Evolutionary conservation across 2,113 vertebrate species (phyloP).

Genomic region (Solenodon paradoxus): DNA sequence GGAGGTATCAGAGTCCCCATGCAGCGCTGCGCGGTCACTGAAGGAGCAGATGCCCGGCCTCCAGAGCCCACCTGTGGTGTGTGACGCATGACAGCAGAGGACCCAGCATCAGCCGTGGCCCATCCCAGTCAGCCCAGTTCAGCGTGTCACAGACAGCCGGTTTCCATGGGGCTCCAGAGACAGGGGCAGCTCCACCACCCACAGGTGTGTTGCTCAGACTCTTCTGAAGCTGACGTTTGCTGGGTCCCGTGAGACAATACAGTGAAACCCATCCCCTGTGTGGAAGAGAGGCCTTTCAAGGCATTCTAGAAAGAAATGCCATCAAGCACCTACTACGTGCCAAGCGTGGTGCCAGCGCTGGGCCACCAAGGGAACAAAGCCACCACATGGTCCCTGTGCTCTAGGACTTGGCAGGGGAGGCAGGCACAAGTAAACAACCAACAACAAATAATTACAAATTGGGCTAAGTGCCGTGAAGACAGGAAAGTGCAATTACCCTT

Average conservation of each 20-base stretch:
- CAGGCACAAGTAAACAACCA: conserved; percentile 30
- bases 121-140: background rate
- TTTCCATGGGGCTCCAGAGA: background rate
- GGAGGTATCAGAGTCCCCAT: background rate
- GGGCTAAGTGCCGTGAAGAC: conserved; percentile 52
- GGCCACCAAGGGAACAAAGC: background rate
- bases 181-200: background rate
- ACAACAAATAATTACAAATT: conserved; percentile 67
- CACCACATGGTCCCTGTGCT: background rate
- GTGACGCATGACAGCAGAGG: background rate
- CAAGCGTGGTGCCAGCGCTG: background rate
- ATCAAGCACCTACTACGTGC: background rate
- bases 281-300: background rate
- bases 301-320: background rate
- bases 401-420: background rate
- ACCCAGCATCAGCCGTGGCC: background rate
- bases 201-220: background rate
- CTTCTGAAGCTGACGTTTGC: background rate
- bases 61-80: background rate
- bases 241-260: background rate
- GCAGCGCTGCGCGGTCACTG: background rate
- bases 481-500: conserved; percentile 69
- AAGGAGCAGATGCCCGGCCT: background rate
- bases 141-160: background rate
- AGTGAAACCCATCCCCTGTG: no score